These are phyloP conservation scores for Ormyrus thymus DNA, from an alignment of 2,888 invertebrate genomes.

Conservation along the genomic window DNA sequence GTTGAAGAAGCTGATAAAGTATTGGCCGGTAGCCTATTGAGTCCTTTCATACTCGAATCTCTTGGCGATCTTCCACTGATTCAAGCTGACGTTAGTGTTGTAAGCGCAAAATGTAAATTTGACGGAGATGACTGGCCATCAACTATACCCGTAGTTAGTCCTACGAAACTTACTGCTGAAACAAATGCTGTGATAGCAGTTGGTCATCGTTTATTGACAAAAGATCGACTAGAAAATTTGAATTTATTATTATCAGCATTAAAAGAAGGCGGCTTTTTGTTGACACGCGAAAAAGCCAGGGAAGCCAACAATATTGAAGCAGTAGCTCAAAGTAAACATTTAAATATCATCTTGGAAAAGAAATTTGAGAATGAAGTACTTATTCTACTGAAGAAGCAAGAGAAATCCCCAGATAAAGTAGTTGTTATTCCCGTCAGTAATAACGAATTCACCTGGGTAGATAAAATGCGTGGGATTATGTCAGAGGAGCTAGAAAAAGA, in stretches of 20 bases:
- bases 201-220: constrained; percentile 76
- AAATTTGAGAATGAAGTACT: constrained; percentile 9
- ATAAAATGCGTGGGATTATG: constrained; percentile 67
- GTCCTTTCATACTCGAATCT: constrained; percentile 78
- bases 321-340: constrained; percentile 77
- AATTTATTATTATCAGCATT: constrained; percentile 56
- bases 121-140: constrained; percentile 75
- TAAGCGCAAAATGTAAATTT: constrained; percentile 70
- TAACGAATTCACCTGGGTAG: constrained; percentile 72
- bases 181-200: constrained; percentile 76
- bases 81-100: constrained; percentile 80
- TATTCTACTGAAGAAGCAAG: constrained; percentile 60
- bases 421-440: constrained; percentile 64
- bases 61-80: constrained; percentile 83
- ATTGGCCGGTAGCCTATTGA: constrained; percentile 71
- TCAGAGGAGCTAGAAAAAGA: constrained; percentile 73
- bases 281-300: constrained; percentile 61
- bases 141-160: constrained; percentile 78
- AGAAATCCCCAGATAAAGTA: constrained; percentile 62
- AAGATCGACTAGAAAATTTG: constrained; percentile 32
- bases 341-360: constrained; percentile 50
- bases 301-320: constrained; percentile 57
- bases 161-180: constrained; percentile 77
- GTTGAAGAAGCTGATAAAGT: constrained; percentile 63
- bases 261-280: constrained; percentile 63